Base-by-base conservation (phyloP, 2,113 vertebrate species). In the Elephantulus edwardii region DNA sequence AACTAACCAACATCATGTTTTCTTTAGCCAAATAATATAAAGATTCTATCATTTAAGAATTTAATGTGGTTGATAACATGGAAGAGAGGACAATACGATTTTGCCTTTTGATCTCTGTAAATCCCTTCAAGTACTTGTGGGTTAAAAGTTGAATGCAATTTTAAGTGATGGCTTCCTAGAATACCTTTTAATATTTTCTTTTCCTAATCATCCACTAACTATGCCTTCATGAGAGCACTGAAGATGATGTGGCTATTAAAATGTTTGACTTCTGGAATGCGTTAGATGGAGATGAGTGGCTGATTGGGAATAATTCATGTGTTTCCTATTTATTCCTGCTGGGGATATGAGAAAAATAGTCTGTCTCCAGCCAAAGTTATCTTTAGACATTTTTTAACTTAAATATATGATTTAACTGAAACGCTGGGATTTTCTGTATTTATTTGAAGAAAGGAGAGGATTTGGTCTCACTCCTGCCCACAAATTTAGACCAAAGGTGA, bases 31-130 rank as follows among this genome's bases (percentile, higher is more conserved):
- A 86, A 81, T 60, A 88, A 82, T 48, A 66, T 91, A 83, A 91
- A 82, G 72, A 35, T 78, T 68, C 0, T 72, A 77, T 66, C 77
- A 83, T 33, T 77, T 90, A 76, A 89, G 33, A 91, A 70, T 79
- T 79, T 90, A 30, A 79, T 90, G 42, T 70, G 40, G 35, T 82
- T 92, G 19, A 66, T 64, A 8, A 87, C 84, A n/a, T 10, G 92
- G 46, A 94, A 94, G 91, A 89, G 95, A 93, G 95, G 90, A 92
- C 93, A 89, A 48, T 81, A 44, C 56, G 72, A 77, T 60, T 93
- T 84, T 76, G 80, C 42, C 56, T 83, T 89, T 89, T 93, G 52
- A 54, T 77, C 50, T 96, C 64, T 86, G 40, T 92, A 92, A 93
- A 93, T 88, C 16, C 89, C 71, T 88, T 91, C 54, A 86, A 62